Percentiles rank a stretch among this genome's conserved stretches.
These are phyloP conservation scores for Drosophila lacteicornis DNA, from an alignment of 1,140 invertebrate genomes.

Conservation along the genomic window DNA sequence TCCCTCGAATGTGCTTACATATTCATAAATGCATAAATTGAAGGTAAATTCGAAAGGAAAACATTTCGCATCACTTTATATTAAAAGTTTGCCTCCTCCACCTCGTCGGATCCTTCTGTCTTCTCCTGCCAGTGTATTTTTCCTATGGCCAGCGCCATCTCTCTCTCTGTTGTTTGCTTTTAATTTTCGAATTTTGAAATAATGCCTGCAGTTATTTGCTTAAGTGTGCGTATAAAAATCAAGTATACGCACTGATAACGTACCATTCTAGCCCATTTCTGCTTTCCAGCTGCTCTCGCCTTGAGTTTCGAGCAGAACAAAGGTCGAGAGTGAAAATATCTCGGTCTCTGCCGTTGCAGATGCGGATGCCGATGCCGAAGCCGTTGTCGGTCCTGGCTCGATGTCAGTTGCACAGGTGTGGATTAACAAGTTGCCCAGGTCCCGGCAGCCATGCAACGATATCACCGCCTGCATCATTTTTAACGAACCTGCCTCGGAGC, in stretches of 20 bases:
- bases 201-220: conserved; percentile 82
- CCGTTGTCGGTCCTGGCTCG: conserved; percentile 4
- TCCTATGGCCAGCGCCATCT: conserved; percentile 56
- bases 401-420: conserved; percentile 19
- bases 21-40: conserved; percentile 84
- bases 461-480: conserved; percentile 12
- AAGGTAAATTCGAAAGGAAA: conserved; percentile 83
- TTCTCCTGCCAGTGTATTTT: conserved; percentile 45
- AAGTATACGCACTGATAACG: conserved; percentile 82
- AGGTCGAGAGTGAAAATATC: conserved; percentile 28
- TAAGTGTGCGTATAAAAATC: conserved; percentile 84
- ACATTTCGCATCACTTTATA: conserved; percentile 82
- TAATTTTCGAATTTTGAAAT: conserved; percentile 84
- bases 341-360: conserved; percentile 19
- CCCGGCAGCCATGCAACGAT: conserved; percentile 7
- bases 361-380: conserved; percentile 16
- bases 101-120: not conserved
- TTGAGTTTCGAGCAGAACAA: conserved; percentile 4
- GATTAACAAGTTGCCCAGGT: conserved; percentile 17
- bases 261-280: conserved; percentile 64
- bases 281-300: conserved; percentile 14
- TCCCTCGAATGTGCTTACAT: conserved; percentile 74
- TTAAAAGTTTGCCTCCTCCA: conserved; percentile 62
- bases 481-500: conserved; percentile 26
- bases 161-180: conserved; percentile 75